phyloP scores from a whole-genome alignment of 2,113 vertebrate species.

The Sorex fumeus region DNA sequence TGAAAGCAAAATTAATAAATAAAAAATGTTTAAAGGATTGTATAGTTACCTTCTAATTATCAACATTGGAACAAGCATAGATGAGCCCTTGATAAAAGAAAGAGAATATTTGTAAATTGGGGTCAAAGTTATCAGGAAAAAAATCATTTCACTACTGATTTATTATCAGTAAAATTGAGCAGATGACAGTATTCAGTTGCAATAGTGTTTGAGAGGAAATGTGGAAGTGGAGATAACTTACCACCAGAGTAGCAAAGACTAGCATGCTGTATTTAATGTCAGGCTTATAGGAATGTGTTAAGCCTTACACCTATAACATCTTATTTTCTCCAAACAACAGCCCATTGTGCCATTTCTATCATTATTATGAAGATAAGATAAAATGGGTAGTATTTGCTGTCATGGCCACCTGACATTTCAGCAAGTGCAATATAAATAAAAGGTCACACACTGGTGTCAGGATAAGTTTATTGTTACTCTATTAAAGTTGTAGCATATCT shows the following conservation, averaged over 20 bases:
- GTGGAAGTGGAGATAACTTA: constrained; percentile 7
- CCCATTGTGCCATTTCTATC: neutral
- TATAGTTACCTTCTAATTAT: constrained; percentile 33
- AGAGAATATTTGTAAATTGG: neutral
- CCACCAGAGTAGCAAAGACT: neutral
- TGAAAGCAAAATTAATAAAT: no score
- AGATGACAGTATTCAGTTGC: neutral
- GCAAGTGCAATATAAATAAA: constrained; percentile 17
- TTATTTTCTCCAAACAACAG: neutral
- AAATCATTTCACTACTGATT: neutral
- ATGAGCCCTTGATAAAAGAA: constrained; percentile 38
- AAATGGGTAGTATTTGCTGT: neutral
- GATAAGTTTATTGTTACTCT: neutral
- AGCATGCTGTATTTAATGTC: neutral
- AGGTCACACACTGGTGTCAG: neutral
- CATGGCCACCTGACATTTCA: neutral
- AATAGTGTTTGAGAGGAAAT: neutral
- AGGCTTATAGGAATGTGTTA: neutral
- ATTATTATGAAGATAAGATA: neutral
- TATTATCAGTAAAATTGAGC: constrained; percentile 1
- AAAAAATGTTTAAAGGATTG: neutral
- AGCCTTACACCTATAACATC: neutral
- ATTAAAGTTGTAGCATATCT: neutral
- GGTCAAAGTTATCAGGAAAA: constrained; percentile 46
- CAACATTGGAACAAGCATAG: neutral